Conservation (phyloP, 2,888 invertebrate genomes). For the Lepidocyrtoides sp. region DNA sequence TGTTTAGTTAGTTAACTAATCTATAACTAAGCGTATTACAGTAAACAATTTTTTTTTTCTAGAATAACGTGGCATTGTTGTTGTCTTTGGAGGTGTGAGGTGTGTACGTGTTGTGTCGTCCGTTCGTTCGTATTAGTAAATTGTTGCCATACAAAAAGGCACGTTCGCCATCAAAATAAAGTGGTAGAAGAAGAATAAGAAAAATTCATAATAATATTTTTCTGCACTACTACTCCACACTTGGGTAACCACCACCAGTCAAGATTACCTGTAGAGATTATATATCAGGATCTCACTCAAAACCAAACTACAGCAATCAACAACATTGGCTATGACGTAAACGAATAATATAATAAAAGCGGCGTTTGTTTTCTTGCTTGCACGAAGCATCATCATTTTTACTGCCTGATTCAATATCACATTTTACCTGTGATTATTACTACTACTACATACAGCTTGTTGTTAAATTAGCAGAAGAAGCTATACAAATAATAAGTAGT, state of each 20-base stretch:
- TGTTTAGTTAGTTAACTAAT: too few species aligned
- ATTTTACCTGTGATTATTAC: background rate
- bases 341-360: background rate
- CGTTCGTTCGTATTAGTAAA: background rate
- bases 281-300: background rate
- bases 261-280: slow-evolving; percentile 21
- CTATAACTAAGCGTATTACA: too few species aligned
- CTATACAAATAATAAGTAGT: background rate
- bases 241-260: slow-evolving; percentile 32
- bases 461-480: background rate
- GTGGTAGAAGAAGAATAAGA: background rate
- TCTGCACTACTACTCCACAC: slow-evolving; percentile 43
- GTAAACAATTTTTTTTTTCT: background rate
- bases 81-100: background rate
- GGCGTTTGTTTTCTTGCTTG: too few species aligned
- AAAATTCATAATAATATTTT: background rate
- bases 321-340: slow-evolving; percentile 63
- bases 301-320: background rate
- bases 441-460: background rate
- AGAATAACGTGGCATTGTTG: background rate
- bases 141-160: background rate
- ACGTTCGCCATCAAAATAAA: background rate
- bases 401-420: slow-evolving; percentile 28
- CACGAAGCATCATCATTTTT: slow-evolving; percentile 35
- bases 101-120: background rate